Percentiles rank a stretch among this genome's conserved stretches.
These are phyloP conservation scores for Phalloptychus januarius DNA, from an alignment of 2,797 vertebrate species.

Conservation along the genomic window DNA sequence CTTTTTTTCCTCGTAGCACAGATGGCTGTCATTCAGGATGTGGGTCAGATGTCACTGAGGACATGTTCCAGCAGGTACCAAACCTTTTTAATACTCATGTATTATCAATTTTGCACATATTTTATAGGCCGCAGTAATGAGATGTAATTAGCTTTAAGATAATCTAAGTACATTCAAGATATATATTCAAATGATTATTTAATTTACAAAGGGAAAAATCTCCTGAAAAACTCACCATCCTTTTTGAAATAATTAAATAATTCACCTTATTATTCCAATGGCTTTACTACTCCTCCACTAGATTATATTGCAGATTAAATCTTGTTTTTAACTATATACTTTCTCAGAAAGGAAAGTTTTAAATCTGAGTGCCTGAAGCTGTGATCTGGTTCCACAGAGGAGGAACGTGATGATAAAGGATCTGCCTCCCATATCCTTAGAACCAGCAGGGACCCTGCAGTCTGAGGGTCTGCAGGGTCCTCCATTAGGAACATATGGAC, in stretches of 20 bases:
- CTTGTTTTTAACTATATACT: no score
- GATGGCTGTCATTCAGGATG: conserved; percentile 92
- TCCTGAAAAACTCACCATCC: not conserved
- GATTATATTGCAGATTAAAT: no score
- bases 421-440: no score
- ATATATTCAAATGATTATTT: not conserved
- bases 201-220: not conserved
- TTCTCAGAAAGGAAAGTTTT: no score
- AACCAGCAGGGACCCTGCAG: no score
- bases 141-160: not conserved
- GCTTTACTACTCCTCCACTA: no score
- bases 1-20: conserved; percentile 81
- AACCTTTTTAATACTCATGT: not conserved
- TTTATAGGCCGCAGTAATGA: not conserved
- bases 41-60: conserved; percentile 88
- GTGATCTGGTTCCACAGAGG: no score
- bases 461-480: no score
- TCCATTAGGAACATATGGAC: no score
- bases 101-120: not conserved
- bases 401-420: no score
- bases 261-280: not conserved
- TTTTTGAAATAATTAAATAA: not conserved
- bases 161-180: not conserved
- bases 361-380: no score
- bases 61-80: conserved; percentile 85